These are phyloP conservation scores for Phengaris alcon DNA, from an alignment of 2,888 invertebrate species.

Conservation along the genomic window DNA sequence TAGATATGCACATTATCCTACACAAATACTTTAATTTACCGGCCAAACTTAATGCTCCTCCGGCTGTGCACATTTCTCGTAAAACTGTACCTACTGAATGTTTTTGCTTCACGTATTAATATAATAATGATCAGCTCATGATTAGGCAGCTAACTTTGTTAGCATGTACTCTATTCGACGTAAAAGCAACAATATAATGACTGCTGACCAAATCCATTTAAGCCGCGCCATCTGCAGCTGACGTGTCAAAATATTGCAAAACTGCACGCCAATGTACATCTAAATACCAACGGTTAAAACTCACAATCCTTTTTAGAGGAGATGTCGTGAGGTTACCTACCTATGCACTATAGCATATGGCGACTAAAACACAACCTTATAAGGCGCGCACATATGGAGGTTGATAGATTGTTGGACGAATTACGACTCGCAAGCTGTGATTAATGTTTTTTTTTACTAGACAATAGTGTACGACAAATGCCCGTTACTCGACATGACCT, in stretches of 20 bases:
- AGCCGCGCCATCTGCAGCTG: slow-evolving; percentile 60
- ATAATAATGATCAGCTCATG: background rate
- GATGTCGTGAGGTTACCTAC: slow-evolving; percentile 33
- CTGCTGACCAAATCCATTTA: slow-evolving; percentile 59
- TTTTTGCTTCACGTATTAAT: too few relatives aligned
- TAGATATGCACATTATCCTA: too few relatives aligned
- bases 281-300: slow-evolving; percentile 26
- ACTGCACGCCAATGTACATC: slow-evolving; percentile 5
- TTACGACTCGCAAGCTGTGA: slow-evolving; percentile 50
- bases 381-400: slow-evolving; percentile 58
- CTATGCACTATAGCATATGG: slow-evolving; percentile 60
- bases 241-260: slow-evolving; percentile 44
- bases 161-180: background rate
- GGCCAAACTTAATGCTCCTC: too few relatives aligned
- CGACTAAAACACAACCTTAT: slow-evolving; percentile 64
- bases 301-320: slow-evolving; percentile 33
- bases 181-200: slow-evolving; percentile 52
- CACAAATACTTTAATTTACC: background rate
- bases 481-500: slow-evolving; percentile 27
- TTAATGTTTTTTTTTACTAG: slow-evolving; percentile 44
- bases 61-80: too few relatives aligned
- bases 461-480: slow-evolving; percentile 39
- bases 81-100: too few relatives aligned
- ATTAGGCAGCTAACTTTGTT: background rate
- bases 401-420: slow-evolving; percentile 56